phyloP scores from a whole-genome alignment of 2,113 vertebrate species.

The mouse (Mus musculus) region GRCm39 chr15:77997501-77998000 shows the following conservation, averaged over 20 bases:
- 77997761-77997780: neutral
- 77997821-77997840: neutral
- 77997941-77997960: slow-evolving; percentile 15
- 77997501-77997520: neutral
- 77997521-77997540: accelerated
- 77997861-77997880: neutral
- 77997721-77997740: neutral
- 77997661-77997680: neutral
- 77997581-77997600: neutral
- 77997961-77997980: neutral
- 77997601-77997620: neutral
- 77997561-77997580: no score
- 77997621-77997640: neutral
- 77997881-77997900: no score
- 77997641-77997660: neutral
- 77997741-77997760: neutral
- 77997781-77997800: neutral
- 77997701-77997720: neutral
- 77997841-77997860: no score
- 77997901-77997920: neutral
- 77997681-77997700: neutral
- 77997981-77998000: slow-evolving; percentile 51
- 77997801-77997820: neutral
- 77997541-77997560: accelerated
- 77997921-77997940: neutral